These are phyloP conservation scores for Saturnia pavonia DNA, from an alignment of 2,888 invertebrate species.

Conservation along the genomic window DNA sequence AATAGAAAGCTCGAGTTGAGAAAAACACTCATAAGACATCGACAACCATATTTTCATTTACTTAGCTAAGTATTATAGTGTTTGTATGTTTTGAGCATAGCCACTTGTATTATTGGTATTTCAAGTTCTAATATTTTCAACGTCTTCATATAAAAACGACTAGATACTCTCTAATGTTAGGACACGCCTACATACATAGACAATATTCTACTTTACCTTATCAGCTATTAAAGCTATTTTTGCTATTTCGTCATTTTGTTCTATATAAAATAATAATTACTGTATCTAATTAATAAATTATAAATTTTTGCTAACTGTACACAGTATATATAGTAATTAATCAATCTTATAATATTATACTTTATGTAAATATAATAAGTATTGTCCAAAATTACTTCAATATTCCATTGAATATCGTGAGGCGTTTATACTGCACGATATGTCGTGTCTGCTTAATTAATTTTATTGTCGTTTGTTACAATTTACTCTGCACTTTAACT, in stretches of 20 bases:
- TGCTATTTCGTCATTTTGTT: conserved; percentile 51
- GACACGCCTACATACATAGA: conserved; percentile 32
- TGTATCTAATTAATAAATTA: conserved; percentile 19
- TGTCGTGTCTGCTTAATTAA: not conserved
- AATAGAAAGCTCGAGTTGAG: conserved; percentile 77
- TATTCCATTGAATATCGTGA: not conserved
- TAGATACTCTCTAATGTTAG: conserved; percentile 35
- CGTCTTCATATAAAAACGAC: conserved; percentile 34
- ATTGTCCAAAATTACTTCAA: conserved; percentile 19
- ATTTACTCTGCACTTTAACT: not conserved
- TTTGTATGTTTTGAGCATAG: conserved; percentile 54
- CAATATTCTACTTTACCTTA: conserved; percentile 44
- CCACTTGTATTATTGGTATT: conserved; percentile 43
- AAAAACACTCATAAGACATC: conserved; percentile 73
- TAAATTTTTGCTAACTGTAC: conserved; percentile 20
- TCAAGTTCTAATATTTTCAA: conserved; percentile 22
- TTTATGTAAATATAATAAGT: conserved; percentile 19
- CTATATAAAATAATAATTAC: conserved; percentile 5
- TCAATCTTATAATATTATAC: conserved; percentile 9
- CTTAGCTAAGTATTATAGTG: conserved; percentile 33
- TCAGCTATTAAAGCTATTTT: conserved; percentile 75
- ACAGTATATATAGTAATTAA: conserved; percentile 21
- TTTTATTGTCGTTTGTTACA: conserved; percentile 10
- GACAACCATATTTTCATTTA: conserved; percentile 68
- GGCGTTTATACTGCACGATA: not conserved